phyloP scores from a whole-genome alignment of 2,797 vertebrate genomes.

The Rhincodon typus region DNA sequence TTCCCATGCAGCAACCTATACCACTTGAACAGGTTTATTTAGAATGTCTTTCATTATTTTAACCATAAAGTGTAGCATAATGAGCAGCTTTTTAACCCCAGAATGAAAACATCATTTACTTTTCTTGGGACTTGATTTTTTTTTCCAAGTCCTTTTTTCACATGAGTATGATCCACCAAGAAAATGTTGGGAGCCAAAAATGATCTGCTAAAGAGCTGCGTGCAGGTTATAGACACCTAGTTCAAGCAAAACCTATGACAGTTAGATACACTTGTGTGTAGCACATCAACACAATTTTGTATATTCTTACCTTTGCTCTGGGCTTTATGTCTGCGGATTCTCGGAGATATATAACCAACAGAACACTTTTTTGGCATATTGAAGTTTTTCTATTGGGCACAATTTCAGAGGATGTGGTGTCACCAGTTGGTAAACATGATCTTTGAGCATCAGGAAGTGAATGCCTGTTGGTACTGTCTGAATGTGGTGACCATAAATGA shows the following conservation, averaged over 20 bases:
- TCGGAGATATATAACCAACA: conserved; percentile 64
- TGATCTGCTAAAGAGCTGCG: background rate
- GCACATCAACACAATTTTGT: no score
- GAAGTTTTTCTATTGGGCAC: conserved; percentile 62
- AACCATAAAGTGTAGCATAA: no score
- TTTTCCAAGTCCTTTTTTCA: background rate
- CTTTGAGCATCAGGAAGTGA: conserved; percentile 53
- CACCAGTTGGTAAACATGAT: conserved; percentile 46
- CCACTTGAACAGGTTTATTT: no score
- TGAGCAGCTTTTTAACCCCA: background rate
- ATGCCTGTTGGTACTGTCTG: conserved; percentile 53
- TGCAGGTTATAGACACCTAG: background rate
- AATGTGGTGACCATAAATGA: background rate
- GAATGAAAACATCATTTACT: background rate
- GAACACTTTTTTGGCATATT: conserved; percentile 62
- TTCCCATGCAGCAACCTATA: no score
- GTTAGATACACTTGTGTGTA: background rate
- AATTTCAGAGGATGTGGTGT: conserved; percentile 47
- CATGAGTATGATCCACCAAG: background rate
- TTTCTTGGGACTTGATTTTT: background rate
- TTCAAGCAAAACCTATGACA: background rate
- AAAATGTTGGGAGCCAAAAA: background rate
- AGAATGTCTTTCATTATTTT: no score
- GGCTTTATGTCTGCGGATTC: conserved; percentile 54
- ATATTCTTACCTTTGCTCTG: conserved; percentile 51